Evolutionary conservation across 2,113 vertebrate genomes (phyloP).

Genomic region (Helogale parvula): DNA sequence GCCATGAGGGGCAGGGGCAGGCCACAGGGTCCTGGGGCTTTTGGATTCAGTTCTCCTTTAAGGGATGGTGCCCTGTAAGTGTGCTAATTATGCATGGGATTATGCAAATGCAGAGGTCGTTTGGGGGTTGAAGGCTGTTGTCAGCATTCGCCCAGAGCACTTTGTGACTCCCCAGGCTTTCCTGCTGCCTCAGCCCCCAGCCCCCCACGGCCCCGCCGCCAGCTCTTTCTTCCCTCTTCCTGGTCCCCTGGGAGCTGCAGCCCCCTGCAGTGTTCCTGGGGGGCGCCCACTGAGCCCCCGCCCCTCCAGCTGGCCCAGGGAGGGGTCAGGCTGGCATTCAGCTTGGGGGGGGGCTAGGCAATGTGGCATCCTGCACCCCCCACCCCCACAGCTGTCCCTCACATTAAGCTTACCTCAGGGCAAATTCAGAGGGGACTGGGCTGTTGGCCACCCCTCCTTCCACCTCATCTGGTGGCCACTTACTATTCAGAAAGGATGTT

Average conservation of each 20-base stretch:
- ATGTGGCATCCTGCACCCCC: too few relatives aligned
- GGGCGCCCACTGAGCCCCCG: not conserved
- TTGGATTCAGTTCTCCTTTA: constrained; percentile 43
- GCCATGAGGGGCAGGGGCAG: not conserved
- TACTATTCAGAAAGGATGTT: not conserved
- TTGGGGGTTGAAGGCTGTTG: constrained; percentile 50
- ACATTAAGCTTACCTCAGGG: not conserved
- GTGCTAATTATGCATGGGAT: constrained; percentile 57
- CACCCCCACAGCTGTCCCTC: not conserved
- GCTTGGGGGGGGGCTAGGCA: not conserved
- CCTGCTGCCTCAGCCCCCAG: not conserved
- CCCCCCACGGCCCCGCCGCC: not conserved
- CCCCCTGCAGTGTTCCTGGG: not conserved
- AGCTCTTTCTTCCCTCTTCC: not conserved
- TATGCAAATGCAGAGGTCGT: constrained; percentile 34
- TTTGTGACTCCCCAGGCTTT: not conserved
- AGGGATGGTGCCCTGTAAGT: not conserved
- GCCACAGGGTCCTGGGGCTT: not conserved
- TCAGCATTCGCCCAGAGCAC: not conserved
- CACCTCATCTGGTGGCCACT: not conserved
- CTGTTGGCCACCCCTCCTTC: not conserved
- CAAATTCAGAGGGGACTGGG: not conserved
- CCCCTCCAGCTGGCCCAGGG: not conserved
- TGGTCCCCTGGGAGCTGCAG: not conserved
- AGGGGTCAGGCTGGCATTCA: not conserved